Percentiles rank a stretch among this genome's conserved stretches.
These are phyloP conservation scores for Helostoma temminkii DNA, from an alignment of 2,797 vertebrate species.

Conservation along the genomic window DNA sequence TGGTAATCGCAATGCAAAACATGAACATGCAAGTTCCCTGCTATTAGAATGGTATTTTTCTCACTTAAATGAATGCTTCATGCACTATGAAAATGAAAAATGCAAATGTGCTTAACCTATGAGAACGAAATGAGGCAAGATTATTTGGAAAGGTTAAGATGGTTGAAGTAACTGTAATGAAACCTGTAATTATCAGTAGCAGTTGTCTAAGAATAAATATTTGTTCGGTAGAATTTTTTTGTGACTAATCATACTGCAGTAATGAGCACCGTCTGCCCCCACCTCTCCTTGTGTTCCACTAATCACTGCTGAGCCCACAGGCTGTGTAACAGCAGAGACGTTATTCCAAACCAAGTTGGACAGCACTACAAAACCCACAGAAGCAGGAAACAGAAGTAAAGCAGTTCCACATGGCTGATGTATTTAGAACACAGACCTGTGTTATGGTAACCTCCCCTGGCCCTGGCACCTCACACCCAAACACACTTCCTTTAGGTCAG, in stretches of 20 bases:
- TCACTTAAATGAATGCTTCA: slow-evolving; percentile 47
- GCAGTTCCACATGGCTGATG: slow-evolving; percentile 81
- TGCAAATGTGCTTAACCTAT: slow-evolving; percentile 55
- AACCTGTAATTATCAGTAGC: slow-evolving; percentile 29
- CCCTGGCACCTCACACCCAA: slow-evolving; percentile 71
- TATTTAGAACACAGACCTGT: slow-evolving; percentile 74
- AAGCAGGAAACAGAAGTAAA: slow-evolving; percentile 80
- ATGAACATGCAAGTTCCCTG: slow-evolving; percentile 70
- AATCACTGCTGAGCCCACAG: slow-evolving; percentile 60
- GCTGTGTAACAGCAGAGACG: slow-evolving; percentile 53
- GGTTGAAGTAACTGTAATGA: not conserved
- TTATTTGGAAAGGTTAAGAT: slow-evolving; percentile 18
- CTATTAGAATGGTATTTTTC: slow-evolving; percentile 65
- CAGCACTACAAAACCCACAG: slow-evolving; percentile 67
- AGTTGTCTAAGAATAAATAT: slow-evolving; percentile 24
- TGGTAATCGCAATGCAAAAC: slow-evolving; percentile 35
- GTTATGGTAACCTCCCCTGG: slow-evolving; percentile 79
- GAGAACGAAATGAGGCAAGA: slow-evolving; percentile 38
- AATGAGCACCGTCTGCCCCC: slow-evolving; percentile 54
- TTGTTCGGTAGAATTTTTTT: slow-evolving; percentile 31
- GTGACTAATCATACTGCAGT: slow-evolving; percentile 51
- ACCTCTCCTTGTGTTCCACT: slow-evolving; percentile 52
- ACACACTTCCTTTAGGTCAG: slow-evolving; percentile 67
- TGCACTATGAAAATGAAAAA: slow-evolving; percentile 54
- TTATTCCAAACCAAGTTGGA: slow-evolving; percentile 69